phyloP scores from a whole-genome alignment of 2,888 invertebrate genomes.

The Pseudanteris insignis region DNA sequence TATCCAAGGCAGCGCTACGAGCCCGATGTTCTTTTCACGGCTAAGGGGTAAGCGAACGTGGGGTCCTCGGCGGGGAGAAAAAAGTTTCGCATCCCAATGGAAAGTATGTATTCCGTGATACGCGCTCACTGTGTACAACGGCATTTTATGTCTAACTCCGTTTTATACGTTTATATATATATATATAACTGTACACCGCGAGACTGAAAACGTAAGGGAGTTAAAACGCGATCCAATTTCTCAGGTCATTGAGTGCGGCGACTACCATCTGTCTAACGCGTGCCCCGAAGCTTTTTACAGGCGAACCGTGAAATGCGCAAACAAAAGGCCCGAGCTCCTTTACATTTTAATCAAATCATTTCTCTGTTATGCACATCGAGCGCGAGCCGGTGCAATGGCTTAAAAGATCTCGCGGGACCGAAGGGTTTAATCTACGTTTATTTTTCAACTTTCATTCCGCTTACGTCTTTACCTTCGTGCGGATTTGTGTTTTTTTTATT shows the following conservation, averaged over 20 bases:
- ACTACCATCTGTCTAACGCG: constrained; percentile 66
- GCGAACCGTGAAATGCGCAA: constrained; percentile 67
- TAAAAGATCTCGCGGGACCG: constrained; percentile 58
- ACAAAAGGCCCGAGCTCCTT: constrained; percentile 64
- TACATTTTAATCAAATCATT: constrained; percentile 67
- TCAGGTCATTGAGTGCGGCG: constrained; percentile 67
- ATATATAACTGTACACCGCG: constrained; percentile 49
- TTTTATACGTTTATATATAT: no score
- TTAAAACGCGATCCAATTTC: constrained; percentile 67
- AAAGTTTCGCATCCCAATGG: constrained; percentile 22
- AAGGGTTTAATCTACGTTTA: constrained; percentile 57
- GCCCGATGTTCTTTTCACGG: no score
- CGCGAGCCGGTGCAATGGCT: constrained; percentile 47
- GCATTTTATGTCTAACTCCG: constrained; percentile 37
- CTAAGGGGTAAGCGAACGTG: no score
- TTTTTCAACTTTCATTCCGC: constrained; percentile 36
- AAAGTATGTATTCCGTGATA: constrained; percentile 31
- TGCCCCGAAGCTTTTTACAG: constrained; percentile 62
- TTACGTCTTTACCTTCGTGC: constrained; percentile 10
- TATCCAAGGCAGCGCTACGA: no score
- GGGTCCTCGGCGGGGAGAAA: no score
- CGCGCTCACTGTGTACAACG: constrained; percentile 28
- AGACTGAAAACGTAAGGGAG: constrained; percentile 63
- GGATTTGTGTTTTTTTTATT: constrained; percentile 13
- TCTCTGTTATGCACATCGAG: constrained; percentile 61